Evolutionary conservation across 2,888 invertebrate genomes (phyloP), one percentile per base, ranked within the genome.

Genomic region (Hemicrepidius hirtus): DNA sequence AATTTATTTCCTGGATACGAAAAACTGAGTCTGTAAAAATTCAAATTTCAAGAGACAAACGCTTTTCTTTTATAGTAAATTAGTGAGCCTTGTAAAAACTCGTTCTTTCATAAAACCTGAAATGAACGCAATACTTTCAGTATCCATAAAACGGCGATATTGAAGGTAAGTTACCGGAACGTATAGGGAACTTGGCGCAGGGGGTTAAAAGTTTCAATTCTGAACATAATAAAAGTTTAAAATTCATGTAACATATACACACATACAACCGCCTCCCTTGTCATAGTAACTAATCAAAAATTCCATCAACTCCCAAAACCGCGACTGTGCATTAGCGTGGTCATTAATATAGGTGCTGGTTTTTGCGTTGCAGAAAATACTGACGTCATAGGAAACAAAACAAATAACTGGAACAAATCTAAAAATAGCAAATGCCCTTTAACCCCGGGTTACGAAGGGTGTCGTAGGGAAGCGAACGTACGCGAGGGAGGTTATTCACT

Each of bases 401-500:
- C 64, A 65, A 75, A 60, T 71, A 67, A 74, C 67, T 71, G 71
- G 71, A 63, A 35, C 67, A 64, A 64, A 66, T 72, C 77, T 76
- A 77, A 77, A 77, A 76, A 77, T 76, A 76, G 70, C 70, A 44
- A 35, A 28, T 49, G 46, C 60, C 60, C 73, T 70, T 63, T 71
- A 74, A 75, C 73, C 76, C 68, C 63, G 57, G 55, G 49, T 70
- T 21, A 59, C 73, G 73, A 71, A 76, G 74, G 71, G 70, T 71
- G 70, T 57, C 77, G 77, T 71, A 74, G 50, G 63, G 64, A 46
- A 40, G 68, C 79, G 79, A 80, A 70, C 57, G 59, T 21, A 35
- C 53, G 62, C 80, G 80, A 79, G 50, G 59, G 77, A 78, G 80
- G 80, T 80, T 78, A 76, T 80, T 80, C 79, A 78, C 79, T 68